phyloP scores from a whole-genome alignment of 2,113 vertebrate genomes.

The Hucho hucho region DNA sequence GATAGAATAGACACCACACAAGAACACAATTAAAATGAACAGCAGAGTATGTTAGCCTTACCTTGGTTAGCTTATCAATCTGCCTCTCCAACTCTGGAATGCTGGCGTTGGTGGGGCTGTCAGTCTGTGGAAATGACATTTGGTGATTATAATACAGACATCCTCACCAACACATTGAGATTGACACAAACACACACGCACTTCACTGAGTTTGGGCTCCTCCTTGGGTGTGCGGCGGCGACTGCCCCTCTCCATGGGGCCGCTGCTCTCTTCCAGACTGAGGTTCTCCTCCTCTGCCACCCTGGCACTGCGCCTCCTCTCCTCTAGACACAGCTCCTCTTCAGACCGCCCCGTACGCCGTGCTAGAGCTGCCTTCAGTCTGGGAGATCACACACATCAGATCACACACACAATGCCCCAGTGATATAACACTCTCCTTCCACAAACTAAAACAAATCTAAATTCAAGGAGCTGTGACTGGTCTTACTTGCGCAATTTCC shows the following conservation, averaged over 20 bases:
- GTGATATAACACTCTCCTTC: neutral
- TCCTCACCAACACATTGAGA: neutral
- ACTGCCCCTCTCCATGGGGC: conserved; percentile 68
- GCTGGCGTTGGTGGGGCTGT: conserved; percentile 76
- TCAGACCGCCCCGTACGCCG: conserved; percentile 85
- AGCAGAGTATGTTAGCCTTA: conserved; percentile 46
- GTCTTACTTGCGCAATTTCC: conserved; percentile 87
- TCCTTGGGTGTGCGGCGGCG: conserved; percentile 59
- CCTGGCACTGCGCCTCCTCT: conserved; percentile 84
- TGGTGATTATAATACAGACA: neutral
- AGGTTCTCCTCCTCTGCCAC: conserved; percentile 83
- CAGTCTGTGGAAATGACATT: conserved; percentile 67
- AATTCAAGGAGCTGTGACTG: neutral
- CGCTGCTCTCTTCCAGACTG: conserved; percentile 74
- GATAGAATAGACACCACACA: too few relatives aligned
- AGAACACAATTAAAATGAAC: too few relatives aligned
- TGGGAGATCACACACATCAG: conserved; percentile 42
- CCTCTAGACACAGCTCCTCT: conserved; percentile 80
- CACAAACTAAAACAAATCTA: neutral
- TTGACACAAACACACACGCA: conserved; percentile 26
- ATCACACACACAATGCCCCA: neutral
- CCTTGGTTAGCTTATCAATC: conserved; percentile 96
- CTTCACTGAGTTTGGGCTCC: conserved; percentile 71
- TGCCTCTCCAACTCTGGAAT: conserved; percentile 91
- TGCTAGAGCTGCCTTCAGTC: conserved; percentile 84